phyloP scores from a whole-genome alignment of 1,140 invertebrate species.

The Batillaria attramentaria region DNA sequence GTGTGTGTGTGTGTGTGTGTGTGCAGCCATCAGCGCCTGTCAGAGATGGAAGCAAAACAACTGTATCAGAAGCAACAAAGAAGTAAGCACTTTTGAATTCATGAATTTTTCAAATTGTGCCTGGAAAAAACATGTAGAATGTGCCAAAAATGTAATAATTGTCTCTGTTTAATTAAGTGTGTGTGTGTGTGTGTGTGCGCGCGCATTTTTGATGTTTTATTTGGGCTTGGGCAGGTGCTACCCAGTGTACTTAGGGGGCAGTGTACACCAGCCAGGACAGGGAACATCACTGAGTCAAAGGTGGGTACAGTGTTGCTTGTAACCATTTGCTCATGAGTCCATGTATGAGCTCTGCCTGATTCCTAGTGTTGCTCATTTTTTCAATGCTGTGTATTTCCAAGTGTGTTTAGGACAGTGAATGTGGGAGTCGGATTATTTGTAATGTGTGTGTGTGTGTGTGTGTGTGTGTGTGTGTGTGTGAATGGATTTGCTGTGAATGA shows the following conservation, averaged over 20 bases:
- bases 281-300: conserved; percentile 56
- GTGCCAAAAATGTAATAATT: too few relatives aligned
- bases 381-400: too few relatives aligned
- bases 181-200: too few relatives aligned
- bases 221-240: conserved; percentile 57
- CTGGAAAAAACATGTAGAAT: too few relatives aligned
- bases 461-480: neutral
- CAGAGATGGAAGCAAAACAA: neutral
- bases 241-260: conserved; percentile 63
- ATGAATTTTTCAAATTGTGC: too few relatives aligned
- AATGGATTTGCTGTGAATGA: too few relatives aligned
- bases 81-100: conserved; percentile 2
- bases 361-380: too few relatives aligned
- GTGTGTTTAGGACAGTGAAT: neutral
- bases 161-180: too few relatives aligned
- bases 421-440: neutral
- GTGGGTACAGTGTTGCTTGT: conserved; percentile 37
- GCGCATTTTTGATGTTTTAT: conserved; percentile 8
- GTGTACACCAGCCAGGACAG: conserved; percentile 48
- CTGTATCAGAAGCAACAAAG: neutral
- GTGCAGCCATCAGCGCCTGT: neutral
- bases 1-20: too few relatives aligned
- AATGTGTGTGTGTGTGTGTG: neutral
- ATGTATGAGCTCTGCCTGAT: too few relatives aligned
- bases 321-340: neutral